Conservation (phyloP, 2,888 invertebrate genomes). For the Blera fallax region DNA sequence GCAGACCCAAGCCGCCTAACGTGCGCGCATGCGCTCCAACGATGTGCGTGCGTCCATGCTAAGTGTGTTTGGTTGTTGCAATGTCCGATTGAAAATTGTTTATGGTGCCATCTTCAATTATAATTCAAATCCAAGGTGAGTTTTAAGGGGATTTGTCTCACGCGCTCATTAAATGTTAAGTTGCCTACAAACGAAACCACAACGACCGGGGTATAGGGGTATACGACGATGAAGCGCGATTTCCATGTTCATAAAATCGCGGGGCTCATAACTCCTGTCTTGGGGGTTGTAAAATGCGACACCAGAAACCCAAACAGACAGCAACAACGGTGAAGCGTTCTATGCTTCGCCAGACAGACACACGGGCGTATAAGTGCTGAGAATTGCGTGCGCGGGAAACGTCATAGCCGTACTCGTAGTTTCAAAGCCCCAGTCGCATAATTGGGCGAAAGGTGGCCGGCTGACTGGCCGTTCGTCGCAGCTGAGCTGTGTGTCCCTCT, state of each 20-base stretch:
- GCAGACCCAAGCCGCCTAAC: not conserved
- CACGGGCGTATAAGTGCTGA: conserved; percentile 37
- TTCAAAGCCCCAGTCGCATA: conserved; percentile 49
- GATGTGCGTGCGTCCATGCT: conserved; percentile 66
- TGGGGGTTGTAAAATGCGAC: conserved; percentile 69
- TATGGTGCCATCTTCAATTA: conserved; percentile 69
- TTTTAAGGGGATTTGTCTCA: conserved; percentile 64
- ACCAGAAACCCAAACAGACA: conserved; percentile 65
- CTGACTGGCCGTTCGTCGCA: too few relatives aligned
- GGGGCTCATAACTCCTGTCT: conserved; percentile 68
- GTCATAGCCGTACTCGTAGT: conserved; percentile 34
- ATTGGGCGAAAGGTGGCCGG: conserved; percentile 69
- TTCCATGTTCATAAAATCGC: conserved; percentile 67
- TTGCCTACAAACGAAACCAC: not conserved
- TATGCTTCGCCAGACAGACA: conserved; percentile 33
- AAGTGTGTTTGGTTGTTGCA: conserved; percentile 68
- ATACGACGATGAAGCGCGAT: conserved; percentile 56
- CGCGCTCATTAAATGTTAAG: conserved; percentile 61
- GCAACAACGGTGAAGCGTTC: conserved; percentile 11
- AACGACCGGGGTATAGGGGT: not conserved
- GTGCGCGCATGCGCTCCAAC: not conserved
- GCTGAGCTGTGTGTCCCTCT: conserved; percentile 19
- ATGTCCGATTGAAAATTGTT: conserved; percentile 70
- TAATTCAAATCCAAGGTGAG: conserved; percentile 67
- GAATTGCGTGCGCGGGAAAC: conserved; percentile 70